Evolutionary conservation across 2,797 vertebrate species (phyloP), one percentile per base, ranked within the genome.

Genomic region (Nannoperca obscura): DNA sequence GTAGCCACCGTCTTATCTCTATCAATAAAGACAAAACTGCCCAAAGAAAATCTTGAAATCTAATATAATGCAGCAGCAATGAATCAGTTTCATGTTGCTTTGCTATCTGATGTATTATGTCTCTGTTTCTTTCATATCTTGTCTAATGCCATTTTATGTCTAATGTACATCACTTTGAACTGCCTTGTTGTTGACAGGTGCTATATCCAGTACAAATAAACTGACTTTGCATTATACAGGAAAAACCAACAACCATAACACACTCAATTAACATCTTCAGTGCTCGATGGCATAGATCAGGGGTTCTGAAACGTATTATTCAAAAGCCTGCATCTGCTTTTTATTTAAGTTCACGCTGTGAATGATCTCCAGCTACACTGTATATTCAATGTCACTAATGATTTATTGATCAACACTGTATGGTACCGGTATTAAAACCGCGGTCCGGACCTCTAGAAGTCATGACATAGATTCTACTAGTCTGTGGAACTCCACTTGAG

Each of bases 201-300:
- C 40, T 36, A 36, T 36, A 7, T 30, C 7, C 46, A 17, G 19
- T 4, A 40, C 6, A 40, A 50, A 32, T 49, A 36, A 68, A 38
- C 14, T 22, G 22, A 54, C 20, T 53, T 42, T 49, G 8, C 30
- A 30, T 22, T 15, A 63, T 20, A 50, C 20, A 12, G 20, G 17
- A 40, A 83, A 49, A 32, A 44, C 17, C 10, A 19, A 27, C 11
- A 20, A 27, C 20, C 36, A 2, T 17, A 38, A 30, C 13, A 17
- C 3, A 22, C 4, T 47, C 17, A 34, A 12, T 46, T 77, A 59
- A 40, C 59, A 63, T 55, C 30, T 85, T 63, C 5, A 40, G 22
- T 7, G 24, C 0, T 27, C 4, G 10, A 47, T 69, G 47, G 27
- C 36, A 19, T 24, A 1, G 11, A 27, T 52, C 24, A 27, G 24